Evolutionary conservation across 1,140 invertebrate genomes (phyloP).

Genomic region (Pogonomyrmex californicus): DNA sequence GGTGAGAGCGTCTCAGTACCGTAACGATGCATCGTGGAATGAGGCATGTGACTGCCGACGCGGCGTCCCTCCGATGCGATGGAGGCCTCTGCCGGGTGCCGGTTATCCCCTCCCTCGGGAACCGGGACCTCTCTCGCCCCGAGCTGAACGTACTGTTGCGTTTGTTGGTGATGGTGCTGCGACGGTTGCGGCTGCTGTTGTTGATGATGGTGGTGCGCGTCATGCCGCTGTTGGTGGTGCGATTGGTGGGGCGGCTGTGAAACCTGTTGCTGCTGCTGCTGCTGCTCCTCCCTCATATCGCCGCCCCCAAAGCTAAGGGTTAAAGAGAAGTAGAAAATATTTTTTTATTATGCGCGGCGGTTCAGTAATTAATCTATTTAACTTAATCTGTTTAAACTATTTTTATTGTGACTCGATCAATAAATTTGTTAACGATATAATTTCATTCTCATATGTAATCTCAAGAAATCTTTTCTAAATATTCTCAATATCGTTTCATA

Average conservation of each 20-base stretch:
- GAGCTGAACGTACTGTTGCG: conserved; percentile 68
- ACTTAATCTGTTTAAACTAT: neutral
- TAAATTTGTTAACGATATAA: neutral
- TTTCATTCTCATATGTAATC: neutral
- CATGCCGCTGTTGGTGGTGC: conserved; percentile 70
- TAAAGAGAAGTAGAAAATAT: neutral
- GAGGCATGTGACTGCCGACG: conserved; percentile 83
- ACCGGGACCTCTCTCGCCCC: conserved; percentile 80
- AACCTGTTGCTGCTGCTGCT: conserved; percentile 74
- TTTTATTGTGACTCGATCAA: neutral
- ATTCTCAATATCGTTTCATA: neutral
- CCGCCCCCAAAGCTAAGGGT: conserved; percentile 61
- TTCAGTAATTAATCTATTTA: neutral
- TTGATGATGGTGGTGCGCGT: conserved; percentile 58
- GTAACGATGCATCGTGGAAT: conserved; percentile 85
- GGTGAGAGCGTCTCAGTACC: conserved; percentile 81
- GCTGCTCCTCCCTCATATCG: conserved; percentile 70
- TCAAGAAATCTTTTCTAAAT: neutral
- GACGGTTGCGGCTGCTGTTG: conserved; percentile 61
- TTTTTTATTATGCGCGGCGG: neutral
- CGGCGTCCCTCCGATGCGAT: conserved; percentile 79
- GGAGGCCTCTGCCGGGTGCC: conserved; percentile 75
- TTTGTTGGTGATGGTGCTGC: conserved; percentile 62
- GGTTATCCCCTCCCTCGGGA: conserved; percentile 83
- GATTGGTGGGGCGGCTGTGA: conserved; percentile 66